Evolutionary conservation across 2,113 vertebrate species (phyloP), one percentile per base, ranked within the genome.

Genomic region (Baryphthengus martii): DNA sequence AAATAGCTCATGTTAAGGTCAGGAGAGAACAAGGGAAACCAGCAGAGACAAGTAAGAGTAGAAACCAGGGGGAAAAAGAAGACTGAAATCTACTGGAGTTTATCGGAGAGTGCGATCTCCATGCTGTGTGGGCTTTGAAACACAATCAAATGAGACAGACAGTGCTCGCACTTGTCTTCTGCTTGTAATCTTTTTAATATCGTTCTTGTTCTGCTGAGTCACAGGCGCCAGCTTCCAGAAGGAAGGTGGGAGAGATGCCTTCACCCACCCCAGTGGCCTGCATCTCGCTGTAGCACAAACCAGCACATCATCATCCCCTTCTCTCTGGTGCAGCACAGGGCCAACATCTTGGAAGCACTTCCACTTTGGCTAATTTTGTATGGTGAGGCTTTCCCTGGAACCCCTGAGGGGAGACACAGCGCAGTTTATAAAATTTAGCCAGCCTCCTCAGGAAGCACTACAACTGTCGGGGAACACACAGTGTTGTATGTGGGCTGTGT

Each of bases 401-500:
- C 0, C 0, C 7, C 33, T 1, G 4, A 45, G 52, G 40, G 26
- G 8, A 8, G 14, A 15, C 10, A 5, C 0, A n/a, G n/a, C n/a
- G n/a, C n/a, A n/a, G n/a, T 12, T 50, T 11, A 11, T 13, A 18
- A 39, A 50, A 47, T 7, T 7, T 3, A 28, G 45, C 14, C 61
- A 6, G 19, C 18, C 24, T 23, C 20, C 39, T 50, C 6, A 2
- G 47, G 50, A 19, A 66, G 17, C 1, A 1, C 8, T 3, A 7
- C 5, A 2, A 7, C 16, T 17, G 7, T 0, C 2, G 37, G n/a
- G 23, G 23, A 23, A 5, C 61, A 3, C 1, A 2, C 8, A 1
- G 2, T 5, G 55, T 17, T 10, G 23, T 4, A 3, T 1, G 0
- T 0, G 2, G 39, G 9, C 31, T 1, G 12, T 0, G 14, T 4